Evolutionary conservation across 1,140 invertebrate species (phyloP), one percentile per base, ranked within the genome.

Genomic region (Lepidurus apus): DNA sequence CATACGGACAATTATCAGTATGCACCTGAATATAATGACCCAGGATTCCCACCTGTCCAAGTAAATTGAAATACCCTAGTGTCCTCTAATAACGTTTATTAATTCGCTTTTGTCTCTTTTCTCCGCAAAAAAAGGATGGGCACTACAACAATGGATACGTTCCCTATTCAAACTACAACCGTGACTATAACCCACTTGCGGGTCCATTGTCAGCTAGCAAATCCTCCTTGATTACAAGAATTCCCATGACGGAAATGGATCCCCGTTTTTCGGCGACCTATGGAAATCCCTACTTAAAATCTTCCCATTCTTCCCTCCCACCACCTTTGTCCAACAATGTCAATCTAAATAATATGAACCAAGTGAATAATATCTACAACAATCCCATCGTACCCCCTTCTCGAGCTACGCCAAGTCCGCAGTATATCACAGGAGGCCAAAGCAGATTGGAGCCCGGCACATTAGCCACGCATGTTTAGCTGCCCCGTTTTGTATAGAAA

Each of bases 61-160:
- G 53, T 65, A 65, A 65, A 11, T 13, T 7, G 9, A 43, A 75
- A 13, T 24, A n/a, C 1, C 5, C 65, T 73, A 73, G n/a, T 24
- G 24, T 73, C n/a, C 65, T n/a, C 3, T 3, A n/a, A 24, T 24
- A n/a, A n/a, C 65, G 65, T n/a, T n/a, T 73, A 5, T 73, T 74
- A 78, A 45, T 65, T 44, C 42, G 43, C 78, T 44, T 42, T 42
- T 76, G 24, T 43, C 10, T 21, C 42, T 80, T 81, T 45, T 74
- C 44, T 75, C 78, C 80, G 1, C 84, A 47, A 13, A 53, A 79
- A 77, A 42, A 93, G 92, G 89, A 91, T 83, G 91, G 92, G 78
- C 91, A 92, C 83, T 93, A 93, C 84, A 93, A 91, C 85, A 95
- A 95, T 82, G 94, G 93, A 34, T 95, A 95, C 85, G 92, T 94